Conservation (phyloP, 2,113 vertebrate genomes). For the Carollia perspicillata region DNA sequence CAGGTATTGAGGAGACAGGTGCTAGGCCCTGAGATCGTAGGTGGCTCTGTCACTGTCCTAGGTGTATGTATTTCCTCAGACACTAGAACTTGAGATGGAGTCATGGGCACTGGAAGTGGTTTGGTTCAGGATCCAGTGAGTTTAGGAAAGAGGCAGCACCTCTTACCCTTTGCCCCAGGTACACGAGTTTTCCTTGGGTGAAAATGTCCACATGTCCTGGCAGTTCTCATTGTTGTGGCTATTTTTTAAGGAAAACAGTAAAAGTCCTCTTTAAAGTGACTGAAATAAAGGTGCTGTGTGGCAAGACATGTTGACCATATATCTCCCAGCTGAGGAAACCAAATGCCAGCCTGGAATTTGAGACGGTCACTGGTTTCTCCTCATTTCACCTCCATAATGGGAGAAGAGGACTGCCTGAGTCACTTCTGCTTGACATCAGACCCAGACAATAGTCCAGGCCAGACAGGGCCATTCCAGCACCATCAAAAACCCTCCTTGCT, state of each 20-base stretch:
- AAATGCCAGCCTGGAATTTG: no score
- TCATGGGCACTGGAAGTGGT: not conserved
- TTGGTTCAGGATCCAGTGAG: not conserved
- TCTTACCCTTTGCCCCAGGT: not conserved
- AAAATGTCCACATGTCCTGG: not conserved
- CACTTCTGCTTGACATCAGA: no score
- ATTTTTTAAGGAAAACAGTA: not conserved
- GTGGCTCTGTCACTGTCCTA: not conserved
- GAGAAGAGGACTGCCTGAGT: not conserved
- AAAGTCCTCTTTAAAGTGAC: not conserved
- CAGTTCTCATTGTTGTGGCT: not conserved
- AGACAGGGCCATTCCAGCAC: not conserved
- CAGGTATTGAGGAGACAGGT: not conserved
- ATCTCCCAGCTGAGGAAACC: not conserved
- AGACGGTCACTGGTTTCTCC: not conserved
- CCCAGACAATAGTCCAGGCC: not conserved
- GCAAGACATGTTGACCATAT: not conserved
- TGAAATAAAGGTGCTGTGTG: not conserved
- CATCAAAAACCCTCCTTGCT: not conserved
- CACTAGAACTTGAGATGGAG: not conserved
- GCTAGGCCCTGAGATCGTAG: not conserved
- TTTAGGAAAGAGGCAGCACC: not conserved
- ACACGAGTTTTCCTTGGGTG: not conserved
- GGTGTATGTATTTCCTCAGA: not conserved
- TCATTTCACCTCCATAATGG: not conserved